phyloP scores from a whole-genome alignment of 2,797 vertebrate species.

The Smutsia temminckii region DNA sequence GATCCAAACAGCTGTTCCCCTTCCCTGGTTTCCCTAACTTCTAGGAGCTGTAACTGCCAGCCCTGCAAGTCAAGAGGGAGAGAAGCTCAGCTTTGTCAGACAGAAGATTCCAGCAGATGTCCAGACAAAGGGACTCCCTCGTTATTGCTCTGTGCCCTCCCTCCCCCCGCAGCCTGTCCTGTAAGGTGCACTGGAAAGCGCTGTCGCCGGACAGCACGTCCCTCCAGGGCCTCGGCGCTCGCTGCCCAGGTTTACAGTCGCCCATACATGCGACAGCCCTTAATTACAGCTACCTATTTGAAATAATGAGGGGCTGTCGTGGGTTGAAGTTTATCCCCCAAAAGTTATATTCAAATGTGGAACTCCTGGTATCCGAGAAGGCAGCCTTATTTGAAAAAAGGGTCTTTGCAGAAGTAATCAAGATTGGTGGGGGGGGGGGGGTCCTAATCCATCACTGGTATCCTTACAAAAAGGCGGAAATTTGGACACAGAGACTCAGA shows the following conservation, averaged over 20 bases:
- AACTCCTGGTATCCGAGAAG: background rate
- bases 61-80: background rate
- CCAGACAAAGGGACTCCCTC: background rate
- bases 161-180: background rate
- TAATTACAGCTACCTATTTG: background rate
- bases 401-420: background rate
- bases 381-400: background rate
- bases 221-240: too few species aligned
- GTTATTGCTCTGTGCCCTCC: background rate
- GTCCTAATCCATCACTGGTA: background rate
- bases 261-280: background rate
- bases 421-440: background rate
- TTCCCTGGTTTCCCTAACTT: background rate
- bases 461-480: background rate
- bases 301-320: background rate
- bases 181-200: accelerated
- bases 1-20: background rate
- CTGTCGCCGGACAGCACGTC: background rate
- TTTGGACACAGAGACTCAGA: background rate
- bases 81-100: background rate
- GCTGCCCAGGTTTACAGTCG: background rate
- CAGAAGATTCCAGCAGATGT: background rate
- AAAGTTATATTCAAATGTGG: background rate
- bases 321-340: background rate
- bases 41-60: background rate